Conservation (phyloP, 53 echinoderm and acorn worm genomes). For the Henricia sp. region DNA sequence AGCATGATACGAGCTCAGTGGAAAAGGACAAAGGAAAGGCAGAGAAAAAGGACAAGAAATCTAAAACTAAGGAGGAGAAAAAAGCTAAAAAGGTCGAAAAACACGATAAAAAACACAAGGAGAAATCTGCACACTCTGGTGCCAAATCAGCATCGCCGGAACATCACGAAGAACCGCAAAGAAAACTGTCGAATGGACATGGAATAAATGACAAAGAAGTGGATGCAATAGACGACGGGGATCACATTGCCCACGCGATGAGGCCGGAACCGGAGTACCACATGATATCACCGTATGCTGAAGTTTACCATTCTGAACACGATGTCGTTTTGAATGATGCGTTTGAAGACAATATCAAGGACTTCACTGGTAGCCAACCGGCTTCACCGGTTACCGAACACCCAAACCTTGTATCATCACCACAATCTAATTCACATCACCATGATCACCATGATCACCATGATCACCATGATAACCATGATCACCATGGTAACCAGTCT, state of each 20-base stretch:
- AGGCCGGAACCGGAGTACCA: not conserved
- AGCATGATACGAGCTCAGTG: slow-evolving; percentile 8
- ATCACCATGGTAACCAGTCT: slow-evolving; percentile 24
- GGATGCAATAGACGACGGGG: too few species aligned
- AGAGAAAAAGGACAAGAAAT: slow-evolving; percentile 62
- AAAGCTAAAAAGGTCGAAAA: slow-evolving; percentile 66
- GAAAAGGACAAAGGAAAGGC: slow-evolving; percentile 38
- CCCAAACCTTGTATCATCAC: not conserved
- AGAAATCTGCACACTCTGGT: slow-evolving; percentile 38
- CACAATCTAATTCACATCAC: not conserved
- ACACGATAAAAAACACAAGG: slow-evolving; percentile 49
- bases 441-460: slow-evolving; percentile 26
- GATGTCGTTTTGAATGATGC: not conserved
- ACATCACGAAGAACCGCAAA: not conserved
- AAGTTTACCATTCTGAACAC: not conserved
- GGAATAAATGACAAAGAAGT: not conserved
- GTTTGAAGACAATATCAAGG: not conserved
- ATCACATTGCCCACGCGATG: not conserved
- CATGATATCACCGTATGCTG: slow-evolving; percentile 5
- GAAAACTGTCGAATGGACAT: slow-evolving; percentile 15
- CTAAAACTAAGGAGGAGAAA: slow-evolving; percentile 56
- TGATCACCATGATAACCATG: too few species aligned
- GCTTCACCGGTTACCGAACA: slow-evolving; percentile 4
- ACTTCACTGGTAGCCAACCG: not conserved
- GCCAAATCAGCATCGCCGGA: not conserved